Evolutionary conservation across 2,113 vertebrate species (phyloP), one percentile per base, ranked within the genome.

Genomic region (Rana temporaria): DNA sequence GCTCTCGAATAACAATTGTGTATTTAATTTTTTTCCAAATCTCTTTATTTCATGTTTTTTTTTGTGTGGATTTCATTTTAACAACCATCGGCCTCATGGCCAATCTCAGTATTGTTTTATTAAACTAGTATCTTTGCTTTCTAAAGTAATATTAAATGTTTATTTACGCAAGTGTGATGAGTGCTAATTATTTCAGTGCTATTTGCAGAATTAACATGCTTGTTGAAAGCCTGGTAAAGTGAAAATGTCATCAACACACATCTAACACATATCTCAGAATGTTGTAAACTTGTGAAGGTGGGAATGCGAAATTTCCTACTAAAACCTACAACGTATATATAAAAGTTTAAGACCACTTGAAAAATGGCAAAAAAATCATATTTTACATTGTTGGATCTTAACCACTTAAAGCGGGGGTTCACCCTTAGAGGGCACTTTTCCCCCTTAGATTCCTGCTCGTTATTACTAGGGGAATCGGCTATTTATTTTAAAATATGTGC

Each of bases 91-190:
- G 32, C 4, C 19, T 52, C 22, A 65, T 77, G 42, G 38, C 38
- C 32, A 26, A 38, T 77, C 60, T 64, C 16, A 42, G 20, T 67
- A 30, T 14, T 22, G n/a, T 71, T 71, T n/a, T 30, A 63, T 52
- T 70, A 80, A 80, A 42, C 38, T 68, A 17, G 12, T 56, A 64
- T n/a, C 7, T 59, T 15, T 74, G n/a, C 17, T 34, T 30, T 67
- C 26, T 67, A 18, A 59, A n/a, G 26, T 74, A n/a, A 59, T 24
- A 74, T 34, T 74, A 74, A 57, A 34, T 74, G 55, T 74, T 74
- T 57, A 74, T 74, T 74, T 57, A 74, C 56, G 19, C 18, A 66
- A 32, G 20, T 24, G 11, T 63, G 22, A 19, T 60, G 6, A n/a
- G 19, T 18, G 15, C 24, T 57, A 14, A 30, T 26, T 26, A 4